Evolutionary conservation across 1,140 invertebrate species (phyloP), one percentile per base, ranked within the genome.

Genomic region (Archegozetes longisetosus): DNA sequence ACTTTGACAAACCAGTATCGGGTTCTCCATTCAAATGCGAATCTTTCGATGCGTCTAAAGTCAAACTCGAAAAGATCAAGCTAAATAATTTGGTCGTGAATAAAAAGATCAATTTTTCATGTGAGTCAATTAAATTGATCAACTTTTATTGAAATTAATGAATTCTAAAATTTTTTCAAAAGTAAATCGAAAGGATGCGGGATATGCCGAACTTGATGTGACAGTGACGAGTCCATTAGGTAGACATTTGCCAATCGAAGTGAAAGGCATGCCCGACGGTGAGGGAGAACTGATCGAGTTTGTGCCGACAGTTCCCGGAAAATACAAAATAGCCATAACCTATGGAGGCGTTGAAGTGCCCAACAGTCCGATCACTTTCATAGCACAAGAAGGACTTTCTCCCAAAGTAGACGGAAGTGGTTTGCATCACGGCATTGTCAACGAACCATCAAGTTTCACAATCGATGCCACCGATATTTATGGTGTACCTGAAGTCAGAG

Each of bases 11-110:
- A 68, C 82, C 86, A 20, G 80, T 98, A 22, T 78, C 83, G n/a
- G 92, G 93, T 22, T 96, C 91, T 64, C 95, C 95, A 20, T 98
- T 92, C 73, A 85, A 81, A 60, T 95, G 93, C 68, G 88, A 97
- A 72, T 86, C 91, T 0, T 95, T 89, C 70, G 92, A 98, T 74
- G 80, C 89, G 13, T 81, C 80, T 47, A 86, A 84, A 75, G 77
- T 81, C 47, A 65, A 69, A 20, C 67, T 81, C 23, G 71, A 77
- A 60, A 83, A 84, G 61, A 74, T 87, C 23, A 83, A 82, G 25
- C 80, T 82, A 50, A 82, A 81, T n/a, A 85, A 83, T 50, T 79
- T 89, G 51, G 82, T 85, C 25, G 80, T 89, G 22, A 85, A 88
- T 63, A 88, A 88, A 70, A 82, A 82, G 27, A 85, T 90, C 62